These are phyloP conservation scores for Thamnaconus septentrionalis DNA, from an alignment of 2,113 vertebrate genomes.

Conservation along the genomic window DNA sequence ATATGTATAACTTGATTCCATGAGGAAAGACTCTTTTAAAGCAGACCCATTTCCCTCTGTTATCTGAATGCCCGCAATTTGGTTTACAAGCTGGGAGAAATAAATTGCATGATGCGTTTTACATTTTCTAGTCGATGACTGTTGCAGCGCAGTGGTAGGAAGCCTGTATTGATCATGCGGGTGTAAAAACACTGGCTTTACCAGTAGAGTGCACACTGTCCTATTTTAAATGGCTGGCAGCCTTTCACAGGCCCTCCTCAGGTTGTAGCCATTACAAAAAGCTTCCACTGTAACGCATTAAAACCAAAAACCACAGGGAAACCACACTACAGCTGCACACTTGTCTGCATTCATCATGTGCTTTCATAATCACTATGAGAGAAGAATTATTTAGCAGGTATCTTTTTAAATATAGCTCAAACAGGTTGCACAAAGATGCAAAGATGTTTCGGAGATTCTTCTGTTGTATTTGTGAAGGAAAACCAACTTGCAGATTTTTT, in stretches of 20 bases:
- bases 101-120: constrained; percentile 6
- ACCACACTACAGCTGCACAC: neutral
- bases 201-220: neutral
- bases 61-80: constrained; percentile 2
- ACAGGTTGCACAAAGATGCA: too few species aligned
- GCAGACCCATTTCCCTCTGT: neutral
- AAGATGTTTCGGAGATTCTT: too few species aligned
- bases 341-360: neutral
- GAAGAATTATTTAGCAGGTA: too few species aligned
- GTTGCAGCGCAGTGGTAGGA: constrained; percentile 12
- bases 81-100: constrained; percentile 8
- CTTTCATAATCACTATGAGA: too few species aligned
- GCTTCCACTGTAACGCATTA: neutral
- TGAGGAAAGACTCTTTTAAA: neutral
- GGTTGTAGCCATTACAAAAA: constrained; percentile 1
- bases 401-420: too few species aligned
- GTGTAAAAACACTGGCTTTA: neutral
- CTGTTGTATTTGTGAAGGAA: too few species aligned
- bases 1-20: neutral
- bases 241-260: neutral
- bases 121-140: constrained; percentile 21
- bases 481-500: too few species aligned
- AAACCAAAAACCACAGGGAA: neutral
- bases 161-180: constrained; percentile 13
- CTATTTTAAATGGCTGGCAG: neutral